Evolutionary conservation across 35 echinoderm and acorn worm genomes (phyloP), one percentile per base, ranked within the genome.

Genomic region (Ophioderma brevispina): DNA sequence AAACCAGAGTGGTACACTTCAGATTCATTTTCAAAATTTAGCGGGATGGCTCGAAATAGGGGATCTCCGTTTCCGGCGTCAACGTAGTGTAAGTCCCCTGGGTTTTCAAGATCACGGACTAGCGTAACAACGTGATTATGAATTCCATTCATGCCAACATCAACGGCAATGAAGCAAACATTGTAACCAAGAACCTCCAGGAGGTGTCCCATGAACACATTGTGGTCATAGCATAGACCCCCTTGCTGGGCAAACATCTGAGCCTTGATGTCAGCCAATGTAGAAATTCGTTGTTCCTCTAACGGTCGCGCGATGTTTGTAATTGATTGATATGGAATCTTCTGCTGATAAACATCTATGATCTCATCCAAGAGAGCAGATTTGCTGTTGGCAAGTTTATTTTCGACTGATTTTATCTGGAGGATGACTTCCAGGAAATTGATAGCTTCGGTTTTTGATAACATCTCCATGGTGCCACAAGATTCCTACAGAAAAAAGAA

Each of bases 31-130:
- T 83, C 80, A 76, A 90, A 90, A 38, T 90, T 33, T 28, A 90
- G 23, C 30, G 43, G 55, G 25, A 90, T 83, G 25, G 88, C 43
- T 40, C 39, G 13, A 15, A 64, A 81, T 10, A 70, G 13, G 1
- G 80, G 80, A 90, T 82, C 75, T 39, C 79, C 88, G 39, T 17
- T 31, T 38, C 78, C 88, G 31, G 83, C 52, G 75, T 90, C 88
- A 19, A 90, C 78, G 17, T 46, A 37, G 38, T 82, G 76, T 0
- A 5, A 19, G 76, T 90, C 88, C 25, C 88, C 80, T 36, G 78
- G 46, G 21, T 35, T 81, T 31, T n/a, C 31, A 18, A 90, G 23
- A 39, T 82, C 64, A 23, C 42, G 80, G 3, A 90, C 88, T n/a
- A 83, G 30, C 18, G 33, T 30, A 64, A 40, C 25, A 36, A 82